phyloP scores from a whole-genome alignment of 2,113 vertebrate genomes.

The Corythoichthys haematopterus region DNA sequence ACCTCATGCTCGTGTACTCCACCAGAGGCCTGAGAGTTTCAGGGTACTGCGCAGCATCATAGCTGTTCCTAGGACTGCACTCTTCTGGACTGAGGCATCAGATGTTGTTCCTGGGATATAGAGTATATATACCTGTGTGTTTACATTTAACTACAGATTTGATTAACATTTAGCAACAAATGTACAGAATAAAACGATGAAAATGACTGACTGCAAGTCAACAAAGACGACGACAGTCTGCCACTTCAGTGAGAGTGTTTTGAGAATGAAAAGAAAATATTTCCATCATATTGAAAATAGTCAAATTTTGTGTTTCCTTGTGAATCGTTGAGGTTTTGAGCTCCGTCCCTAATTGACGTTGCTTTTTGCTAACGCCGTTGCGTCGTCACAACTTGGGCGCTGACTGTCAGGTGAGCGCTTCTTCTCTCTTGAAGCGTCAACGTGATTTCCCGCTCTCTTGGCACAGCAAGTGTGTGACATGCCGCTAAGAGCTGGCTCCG shows the following conservation, averaged over 20 bases:
- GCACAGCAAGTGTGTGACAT: constrained; percentile 49
- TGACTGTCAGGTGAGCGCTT: constrained; percentile 66
- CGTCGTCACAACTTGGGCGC: constrained; percentile 47
- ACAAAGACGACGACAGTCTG: constrained; percentile 31
- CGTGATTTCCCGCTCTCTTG: constrained; percentile 64
- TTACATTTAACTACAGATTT: background rate
- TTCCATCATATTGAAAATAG: constrained; percentile 1
- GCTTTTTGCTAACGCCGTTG: constrained; percentile 47
- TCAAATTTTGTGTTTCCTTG: constrained; percentile 46
- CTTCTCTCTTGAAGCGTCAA: constrained; percentile 56
- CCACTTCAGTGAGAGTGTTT: constrained; percentile 20
- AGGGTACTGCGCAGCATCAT: too few relatives aligned
- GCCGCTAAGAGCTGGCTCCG: constrained; percentile 62
- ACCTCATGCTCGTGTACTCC: too few relatives aligned
- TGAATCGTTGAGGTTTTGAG: constrained; percentile 54
- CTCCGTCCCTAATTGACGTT: constrained; percentile 60
- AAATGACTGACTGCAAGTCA: constrained; percentile 44
- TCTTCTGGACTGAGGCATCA: too few relatives aligned
- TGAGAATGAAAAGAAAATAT: constrained; percentile 7
- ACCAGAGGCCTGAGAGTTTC: too few relatives aligned
- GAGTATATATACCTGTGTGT: too few relatives aligned
- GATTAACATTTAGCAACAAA: background rate
- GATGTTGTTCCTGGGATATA: too few relatives aligned
- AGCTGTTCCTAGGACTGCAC: too few relatives aligned
- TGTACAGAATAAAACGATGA: constrained; percentile 22